Conservation (phyloP, 2,888 invertebrate genomes). For the Drosophila mulleri region DNA sequence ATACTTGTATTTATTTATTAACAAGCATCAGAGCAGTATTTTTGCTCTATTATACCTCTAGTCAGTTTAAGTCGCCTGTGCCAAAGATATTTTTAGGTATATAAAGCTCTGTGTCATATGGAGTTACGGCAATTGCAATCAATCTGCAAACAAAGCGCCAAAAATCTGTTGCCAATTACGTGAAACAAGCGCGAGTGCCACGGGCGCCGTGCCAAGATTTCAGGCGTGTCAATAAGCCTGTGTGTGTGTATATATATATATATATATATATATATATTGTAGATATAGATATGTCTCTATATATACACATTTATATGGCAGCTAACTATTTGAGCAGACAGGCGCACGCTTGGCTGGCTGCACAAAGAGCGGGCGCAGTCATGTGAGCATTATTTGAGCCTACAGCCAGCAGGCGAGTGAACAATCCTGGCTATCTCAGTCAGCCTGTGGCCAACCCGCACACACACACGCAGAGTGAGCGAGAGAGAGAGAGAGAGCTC, state of each 20-base stretch:
- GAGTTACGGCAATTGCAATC: conserved; percentile 23
- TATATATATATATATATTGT: neutral
- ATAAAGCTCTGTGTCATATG: neutral
- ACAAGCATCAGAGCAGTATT: neutral
- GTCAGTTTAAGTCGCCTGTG: neutral
- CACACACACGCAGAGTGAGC: neutral
- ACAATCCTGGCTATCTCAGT: conserved; percentile 43
- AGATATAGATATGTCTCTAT: conserved; percentile 10
- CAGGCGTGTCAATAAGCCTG: conserved; percentile 42
- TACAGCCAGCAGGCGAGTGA: conserved; percentile 33
- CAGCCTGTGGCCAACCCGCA: conserved; percentile 33
- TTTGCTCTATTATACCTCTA: neutral
- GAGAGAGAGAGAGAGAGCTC: too few species aligned
- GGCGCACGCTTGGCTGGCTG: conserved; percentile 26
- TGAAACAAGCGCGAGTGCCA: conserved; percentile 23
- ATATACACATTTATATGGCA: conserved; percentile 11
- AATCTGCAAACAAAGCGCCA: conserved; percentile 21
- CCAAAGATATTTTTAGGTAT: neutral
- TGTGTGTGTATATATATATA: neutral
- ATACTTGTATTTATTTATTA: too few species aligned
- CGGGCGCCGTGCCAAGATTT: conserved; percentile 45
- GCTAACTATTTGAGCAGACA: conserved; percentile 35
- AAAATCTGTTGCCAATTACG: conserved; percentile 45
- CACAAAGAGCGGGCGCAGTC: conserved; percentile 48
- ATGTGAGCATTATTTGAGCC: conserved; percentile 64